These are phyloP conservation scores for Pyrocoelia pectoralis DNA, from an alignment of 2,888 invertebrate genomes.

Conservation along the genomic window DNA sequence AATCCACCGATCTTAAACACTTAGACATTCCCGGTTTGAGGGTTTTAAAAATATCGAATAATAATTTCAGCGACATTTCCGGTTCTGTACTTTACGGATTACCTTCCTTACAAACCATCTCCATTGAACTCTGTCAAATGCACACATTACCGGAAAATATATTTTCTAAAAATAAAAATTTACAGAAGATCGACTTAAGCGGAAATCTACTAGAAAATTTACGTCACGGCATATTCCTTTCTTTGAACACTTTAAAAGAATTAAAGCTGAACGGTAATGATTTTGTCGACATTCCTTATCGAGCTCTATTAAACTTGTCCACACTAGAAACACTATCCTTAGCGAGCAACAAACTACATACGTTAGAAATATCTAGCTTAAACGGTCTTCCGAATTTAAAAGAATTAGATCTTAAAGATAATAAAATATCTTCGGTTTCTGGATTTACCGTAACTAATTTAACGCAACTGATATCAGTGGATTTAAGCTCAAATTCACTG, in stretches of 20 bases:
- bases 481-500: conserved; percentile 78
- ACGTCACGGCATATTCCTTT: conserved; percentile 76
- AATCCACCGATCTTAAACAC: conserved; percentile 73
- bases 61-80: conserved; percentile 78
- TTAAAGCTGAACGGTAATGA: conserved; percentile 77
- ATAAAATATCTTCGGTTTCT: conserved; percentile 76
- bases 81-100: conserved; percentile 78
- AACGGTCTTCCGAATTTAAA: conserved; percentile 78
- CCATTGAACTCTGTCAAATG: conserved; percentile 74
- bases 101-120: conserved; percentile 78
- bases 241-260: conserved; percentile 78
- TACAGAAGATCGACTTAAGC: conserved; percentile 76
- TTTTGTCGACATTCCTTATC: conserved; percentile 80
- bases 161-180: conserved; percentile 80
- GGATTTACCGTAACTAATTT: conserved; percentile 81
- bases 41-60: conserved; percentile 75
- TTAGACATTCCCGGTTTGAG: conserved; percentile 81
- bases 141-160: conserved; percentile 72
- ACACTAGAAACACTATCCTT: conserved; percentile 77
- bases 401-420: conserved; percentile 76
- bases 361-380: conserved; percentile 79
- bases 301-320: conserved; percentile 77
- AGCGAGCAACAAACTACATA: conserved; percentile 72
- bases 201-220: conserved; percentile 73
- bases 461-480: conserved; percentile 75